These are phyloP conservation scores for Platynereis dumerilii DNA, from an alignment of 2,888 invertebrate genomes.

Conservation along the genomic window DNA sequence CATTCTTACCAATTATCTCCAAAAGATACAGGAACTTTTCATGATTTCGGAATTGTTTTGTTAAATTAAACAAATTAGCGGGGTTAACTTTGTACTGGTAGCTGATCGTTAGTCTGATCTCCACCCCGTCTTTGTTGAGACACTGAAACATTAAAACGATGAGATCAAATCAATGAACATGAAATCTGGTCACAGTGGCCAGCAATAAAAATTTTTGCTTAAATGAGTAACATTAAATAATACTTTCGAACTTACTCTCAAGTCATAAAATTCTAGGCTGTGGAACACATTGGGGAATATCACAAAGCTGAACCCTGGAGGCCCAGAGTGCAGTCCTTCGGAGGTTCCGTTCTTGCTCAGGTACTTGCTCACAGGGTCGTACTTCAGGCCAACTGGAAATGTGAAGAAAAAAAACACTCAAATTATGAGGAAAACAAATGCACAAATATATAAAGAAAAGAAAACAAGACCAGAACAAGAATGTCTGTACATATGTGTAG, in stretches of 20 bases:
- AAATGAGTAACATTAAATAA: too few relatives aligned
- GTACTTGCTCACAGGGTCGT: constrained; percentile 53
- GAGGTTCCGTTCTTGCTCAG: constrained; percentile 41
- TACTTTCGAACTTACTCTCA: too few relatives aligned
- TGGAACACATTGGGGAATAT: constrained; percentile 58
- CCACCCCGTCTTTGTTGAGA: constrained; percentile 57
- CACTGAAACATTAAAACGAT: too few relatives aligned
- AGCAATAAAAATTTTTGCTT: too few relatives aligned
- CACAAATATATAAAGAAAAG: too few relatives aligned
- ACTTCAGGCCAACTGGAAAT: constrained; percentile 52
- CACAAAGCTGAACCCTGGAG: constrained; percentile 57
- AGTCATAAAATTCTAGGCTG: constrained; percentile 39
- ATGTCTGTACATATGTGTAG: too few relatives aligned
- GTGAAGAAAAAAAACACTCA: too few relatives aligned
- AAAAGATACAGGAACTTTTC: constrained; percentile 42
- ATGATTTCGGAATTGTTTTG: constrained; percentile 53
- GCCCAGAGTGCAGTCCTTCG: constrained; percentile 56
- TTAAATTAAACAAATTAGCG: constrained; percentile 41
- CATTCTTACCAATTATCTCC: background rate
- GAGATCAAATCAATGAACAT: background rate
- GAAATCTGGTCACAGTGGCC: too few relatives aligned
- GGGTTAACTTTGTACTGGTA: constrained; percentile 55
- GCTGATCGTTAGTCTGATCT: constrained; percentile 49
- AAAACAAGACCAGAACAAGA: too few relatives aligned
- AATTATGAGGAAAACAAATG: too few relatives aligned